Base-by-base conservation (phyloP, 2,888 invertebrate genomes). In the Galerucella calmariensis region DNA sequence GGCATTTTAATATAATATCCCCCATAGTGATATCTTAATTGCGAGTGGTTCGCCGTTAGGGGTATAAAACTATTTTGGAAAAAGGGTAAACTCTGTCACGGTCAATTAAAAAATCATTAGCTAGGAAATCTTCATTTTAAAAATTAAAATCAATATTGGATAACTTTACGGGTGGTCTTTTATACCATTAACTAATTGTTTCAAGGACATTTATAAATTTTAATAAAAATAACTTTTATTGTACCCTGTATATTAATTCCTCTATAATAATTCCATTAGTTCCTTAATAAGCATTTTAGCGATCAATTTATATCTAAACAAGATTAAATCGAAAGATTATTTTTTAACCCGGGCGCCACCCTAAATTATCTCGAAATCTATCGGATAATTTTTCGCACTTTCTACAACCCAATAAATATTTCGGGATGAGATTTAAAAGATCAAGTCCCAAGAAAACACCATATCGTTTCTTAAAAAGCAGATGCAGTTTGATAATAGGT, bases 401-500 rank as follows among this genome's bases (percentile, higher is more conserved):
- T 63, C 44, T 24, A 10, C n/a, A 35, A 12, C 48, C 59, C n/a
- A 69, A 48, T 69, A 61, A 16, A 58, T 56, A 11, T 20, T 44
- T n/a, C 41, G 11, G 69, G 61, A 69, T 20, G 8, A 46, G 44
- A 5, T 9, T 62, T 41, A 16, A 44, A 41, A 20, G 35, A 46
- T 0, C 2, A 46, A 65, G 46, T 41, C 58, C 62, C 62, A 44
- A 46, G 63, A 65, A 65, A 65, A 20, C 46, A 68, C 67, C 61
- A 63, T 73, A 73, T 70, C 69, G 62, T 75, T 72, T 69, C 46
- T 14, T 16, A 46, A 61, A 67, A 77, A 75, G 81, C 80, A 81
- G 80, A 81, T 81, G 81, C 73, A 63, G 75, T 73, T 74, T 72
- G 69, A 79, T 78, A 79, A 80, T 79, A 75, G 78, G 79, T 78